Percentiles rank a stretch among this genome's conserved stretches.
Evolutionary conservation across 2,797 vertebrate species (phyloP).

Genomic region (Etheostoma nigrum): DNA sequence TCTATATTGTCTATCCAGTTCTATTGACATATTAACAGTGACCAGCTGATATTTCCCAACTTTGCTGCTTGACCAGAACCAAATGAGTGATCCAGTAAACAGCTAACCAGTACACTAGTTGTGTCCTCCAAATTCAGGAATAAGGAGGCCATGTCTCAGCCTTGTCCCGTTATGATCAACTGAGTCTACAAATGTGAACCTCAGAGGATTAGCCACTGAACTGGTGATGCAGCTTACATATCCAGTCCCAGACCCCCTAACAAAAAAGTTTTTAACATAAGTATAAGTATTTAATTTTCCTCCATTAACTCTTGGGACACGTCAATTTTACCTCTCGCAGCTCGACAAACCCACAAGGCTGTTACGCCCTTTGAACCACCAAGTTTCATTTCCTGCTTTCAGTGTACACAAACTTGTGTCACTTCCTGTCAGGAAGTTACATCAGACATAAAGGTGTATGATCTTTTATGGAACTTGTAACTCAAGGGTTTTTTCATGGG

Average conservation of each 20-base stretch:
- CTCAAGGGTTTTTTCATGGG: constrained; percentile 4
- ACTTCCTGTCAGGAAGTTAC: constrained; percentile 75
- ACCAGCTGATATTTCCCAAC: not conserved
- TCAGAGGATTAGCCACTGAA: not conserved
- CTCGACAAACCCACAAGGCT: constrained; percentile 23
- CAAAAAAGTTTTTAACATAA: not conserved
- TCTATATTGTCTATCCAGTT: not conserved
- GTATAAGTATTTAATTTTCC: not conserved
- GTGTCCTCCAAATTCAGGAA: not conserved
- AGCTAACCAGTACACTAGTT: not conserved
- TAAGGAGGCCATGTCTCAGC: not conserved
- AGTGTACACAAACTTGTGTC: constrained; percentile 72
- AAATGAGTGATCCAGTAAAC: not conserved
- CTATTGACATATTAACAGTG: too few species aligned
- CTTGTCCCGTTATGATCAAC: not conserved
- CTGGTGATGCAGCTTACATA: not conserved
- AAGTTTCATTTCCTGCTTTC: constrained; percentile 82
- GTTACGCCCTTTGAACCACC: constrained; percentile 61
- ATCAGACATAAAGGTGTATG: constrained; percentile 25
- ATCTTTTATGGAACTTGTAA: not conserved
- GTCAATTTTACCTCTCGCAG: not conserved
- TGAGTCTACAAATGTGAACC: not conserved
- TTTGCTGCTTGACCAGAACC: not conserved
- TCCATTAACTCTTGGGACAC: not conserved
- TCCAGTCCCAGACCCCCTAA: not conserved